phyloP scores from a whole-genome alignment of 2,797 vertebrate genomes.

The Hipposideros larvatus region DNA sequence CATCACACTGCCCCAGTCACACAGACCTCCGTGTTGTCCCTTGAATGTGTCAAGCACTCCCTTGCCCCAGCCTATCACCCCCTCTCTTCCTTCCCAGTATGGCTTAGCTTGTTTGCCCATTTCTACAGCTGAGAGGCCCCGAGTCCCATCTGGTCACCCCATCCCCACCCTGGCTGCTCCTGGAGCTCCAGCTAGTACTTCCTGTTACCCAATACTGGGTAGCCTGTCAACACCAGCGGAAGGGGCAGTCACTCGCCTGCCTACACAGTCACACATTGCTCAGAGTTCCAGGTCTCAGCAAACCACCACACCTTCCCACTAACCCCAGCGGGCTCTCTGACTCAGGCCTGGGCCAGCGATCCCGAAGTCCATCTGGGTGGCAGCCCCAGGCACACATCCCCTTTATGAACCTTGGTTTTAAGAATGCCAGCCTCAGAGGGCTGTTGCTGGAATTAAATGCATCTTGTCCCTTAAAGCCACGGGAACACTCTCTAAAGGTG shows the following conservation, averaged over 20 bases:
- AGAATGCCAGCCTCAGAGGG: background rate
- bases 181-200: conserved; percentile 71
- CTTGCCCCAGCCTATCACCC: background rate
- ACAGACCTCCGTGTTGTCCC: background rate
- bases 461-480: background rate
- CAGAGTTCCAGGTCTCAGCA: background rate
- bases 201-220: conserved; percentile 75
- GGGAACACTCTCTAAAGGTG: background rate
- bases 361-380: background rate
- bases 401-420: background rate
- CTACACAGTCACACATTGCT: background rate
- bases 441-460: background rate
- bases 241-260: background rate
- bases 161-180: background rate
- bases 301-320: background rate
- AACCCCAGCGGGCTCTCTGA: background rate
- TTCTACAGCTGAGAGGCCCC: background rate
- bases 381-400: too few species aligned
- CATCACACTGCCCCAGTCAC: background rate
- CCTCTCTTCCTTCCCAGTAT: background rate
- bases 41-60: background rate
- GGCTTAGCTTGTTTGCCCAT: conserved; percentile 1
- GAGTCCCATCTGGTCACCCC: background rate
- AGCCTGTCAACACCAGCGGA: background rate
- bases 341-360: background rate